Percentiles rank a stretch among this genome's conserved stretches.
Evolutionary conservation across 2,113 vertebrate genomes (phyloP).

Genomic region (human (Homo sapiens)): GRCh38 chr17:60330001-60330500

Average conservation of each 20-base stretch:
- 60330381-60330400: neutral
- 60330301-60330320: neutral
- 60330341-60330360: neutral
- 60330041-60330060: neutral
- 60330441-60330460: too few species aligned
- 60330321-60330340: neutral
- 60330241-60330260: neutral
- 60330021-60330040: neutral
- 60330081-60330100: neutral
- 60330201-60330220: neutral
- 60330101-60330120: neutral
- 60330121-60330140: neutral
- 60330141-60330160: neutral
- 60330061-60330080: neutral
- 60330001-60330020: neutral
- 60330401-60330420: neutral
- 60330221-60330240: neutral
- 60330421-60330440: neutral
- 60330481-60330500: too few species aligned
- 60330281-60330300: neutral
- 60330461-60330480: too few species aligned
- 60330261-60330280: neutral
- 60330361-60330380: conserved; percentile 7
- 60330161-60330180: neutral
- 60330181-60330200: conserved; percentile 19